Conservation (phyloP, 2,888 invertebrate species). For the Protodeltote pygarga region DNA sequence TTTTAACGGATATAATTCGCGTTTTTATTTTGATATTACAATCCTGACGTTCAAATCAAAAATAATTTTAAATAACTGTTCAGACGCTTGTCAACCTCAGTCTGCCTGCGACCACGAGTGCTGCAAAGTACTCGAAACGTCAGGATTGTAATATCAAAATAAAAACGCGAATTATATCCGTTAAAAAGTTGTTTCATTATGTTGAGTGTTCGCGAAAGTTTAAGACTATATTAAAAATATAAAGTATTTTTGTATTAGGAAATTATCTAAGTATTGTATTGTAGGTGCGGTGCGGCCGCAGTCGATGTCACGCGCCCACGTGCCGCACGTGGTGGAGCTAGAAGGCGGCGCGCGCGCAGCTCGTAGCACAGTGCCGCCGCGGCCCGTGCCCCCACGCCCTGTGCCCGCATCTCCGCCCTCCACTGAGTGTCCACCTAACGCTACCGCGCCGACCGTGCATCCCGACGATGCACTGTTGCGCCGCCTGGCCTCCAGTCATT, state of each 20-base stretch:
- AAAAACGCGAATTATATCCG: too few relatives aligned
- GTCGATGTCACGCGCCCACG: constrained; percentile 89
- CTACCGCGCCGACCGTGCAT: constrained; percentile 75
- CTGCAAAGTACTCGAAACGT: too few relatives aligned
- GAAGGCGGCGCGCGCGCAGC: constrained; percentile 65
- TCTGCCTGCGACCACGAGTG: too few relatives aligned
- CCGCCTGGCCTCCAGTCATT: constrained; percentile 93
- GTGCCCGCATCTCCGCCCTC: constrained; percentile 83
- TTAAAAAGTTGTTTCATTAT: too few relatives aligned
- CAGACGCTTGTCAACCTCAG: too few relatives aligned
- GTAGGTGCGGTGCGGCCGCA: constrained; percentile 92
- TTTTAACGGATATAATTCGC: too few relatives aligned
- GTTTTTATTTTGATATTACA: too few relatives aligned
- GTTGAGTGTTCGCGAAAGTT: too few relatives aligned
- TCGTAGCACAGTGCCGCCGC: constrained; percentile 76
- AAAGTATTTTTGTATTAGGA: neutral
- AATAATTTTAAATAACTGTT: too few relatives aligned
- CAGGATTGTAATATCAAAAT: too few relatives aligned
- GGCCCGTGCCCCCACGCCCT: constrained; percentile 77
- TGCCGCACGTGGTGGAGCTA: constrained; percentile 85
- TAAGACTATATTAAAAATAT: too few relatives aligned
- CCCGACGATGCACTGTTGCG: constrained; percentile 91
- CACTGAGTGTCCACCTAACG: constrained; percentile 92
- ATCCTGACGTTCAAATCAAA: too few relatives aligned
- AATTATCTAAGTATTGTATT: neutral